Conservation (phyloP, 2,888 invertebrate species). For the Drosophila lutescens region DNA sequence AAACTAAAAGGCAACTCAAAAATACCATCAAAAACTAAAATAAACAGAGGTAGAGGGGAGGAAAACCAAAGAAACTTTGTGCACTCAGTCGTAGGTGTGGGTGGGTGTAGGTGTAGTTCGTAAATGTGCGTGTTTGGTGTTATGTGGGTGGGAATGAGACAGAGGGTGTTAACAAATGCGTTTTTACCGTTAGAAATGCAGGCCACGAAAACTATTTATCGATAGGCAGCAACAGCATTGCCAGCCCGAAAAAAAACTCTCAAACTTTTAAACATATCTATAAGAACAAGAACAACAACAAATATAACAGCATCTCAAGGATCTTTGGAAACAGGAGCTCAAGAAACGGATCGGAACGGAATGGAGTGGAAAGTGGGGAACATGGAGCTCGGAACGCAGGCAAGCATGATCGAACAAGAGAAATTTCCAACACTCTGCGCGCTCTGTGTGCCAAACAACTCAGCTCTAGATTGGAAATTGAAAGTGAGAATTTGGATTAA, state of each 20-base stretch:
- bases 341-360: not conserved
- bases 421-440: slow-evolving; percentile 74
- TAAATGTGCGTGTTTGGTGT: slow-evolving; percentile 15
- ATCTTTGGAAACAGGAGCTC: not conserved
- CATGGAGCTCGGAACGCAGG: slow-evolving; percentile 18
- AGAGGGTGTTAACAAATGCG: slow-evolving; percentile 4
- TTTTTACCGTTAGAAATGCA: slow-evolving; percentile 21
- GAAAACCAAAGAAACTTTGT: slow-evolving; percentile 39
- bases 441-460: slow-evolving; percentile 57
- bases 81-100: slow-evolving; percentile 26
- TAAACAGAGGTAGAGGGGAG: not conserved
- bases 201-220: slow-evolving; percentile 7
- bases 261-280: slow-evolving; percentile 4
- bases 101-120: slow-evolving; percentile 10
- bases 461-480: slow-evolving; percentile 57
- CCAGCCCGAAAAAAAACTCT: not conserved
- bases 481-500: slow-evolving; percentile 53
- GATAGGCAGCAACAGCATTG: slow-evolving; percentile 17
- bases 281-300: slow-evolving; percentile 13
- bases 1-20: slow-evolving; percentile 24
- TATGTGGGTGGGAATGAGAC: slow-evolving; percentile 4
- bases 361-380: not conserved
- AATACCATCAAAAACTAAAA: slow-evolving; percentile 22
- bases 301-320: slow-evolving; percentile 16
- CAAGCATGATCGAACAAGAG: slow-evolving; percentile 40